Evolutionary conservation across 2,888 invertebrate genomes (phyloP), one percentile per base, ranked within the genome.

Genomic region (Carterocephalus palaemon): DNA sequence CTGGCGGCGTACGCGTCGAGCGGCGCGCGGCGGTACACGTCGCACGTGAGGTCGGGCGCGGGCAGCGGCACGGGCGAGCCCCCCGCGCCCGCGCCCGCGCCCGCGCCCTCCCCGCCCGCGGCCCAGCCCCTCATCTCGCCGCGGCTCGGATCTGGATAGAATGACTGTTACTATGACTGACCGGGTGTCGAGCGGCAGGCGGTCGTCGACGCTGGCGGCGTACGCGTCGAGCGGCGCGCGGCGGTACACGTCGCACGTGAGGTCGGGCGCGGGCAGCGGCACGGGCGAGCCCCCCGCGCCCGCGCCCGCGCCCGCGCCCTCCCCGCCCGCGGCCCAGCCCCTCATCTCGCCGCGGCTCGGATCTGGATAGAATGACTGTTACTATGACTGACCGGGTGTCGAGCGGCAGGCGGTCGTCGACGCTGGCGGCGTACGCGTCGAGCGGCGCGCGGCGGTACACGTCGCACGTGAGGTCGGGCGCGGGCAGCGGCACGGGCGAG

Each of bases 261-360:
- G 90, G 64, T 94, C 94, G 0, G 94, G 93, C 78, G 92, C 91
- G n/a, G 94, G 93, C 59, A 94, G 92, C 0, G 93, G 93, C 87
- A 90, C 68, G 70, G 91, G 76, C 47, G 89, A 73, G 42, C 78
- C 68, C 37, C 88, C 70, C 55, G 86, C 73, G 42, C 60, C 48
- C 0, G n/a, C n/a, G n/a, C 65, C 67, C 2, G 60, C 51, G 48
- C 62, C 58, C 31, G 51, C 9, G 19, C 90, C 89, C 4, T 91
- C 92, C 93, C 93, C 53, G 93, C 93, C 46, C 92, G 93, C 0
- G 93, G 93, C 94, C 94, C n/a, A n/a, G n/a, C n/a, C n/a, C n/a
- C n/a, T n/a, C n/a, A n/a, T n/a, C n/a, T n/a, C n/a, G n/a, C n/a
- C n/a, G n/a, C n/a, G n/a, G n/a, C n/a, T n/a, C n/a, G n/a, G n/a